phyloP scores from a whole-genome alignment of 2,888 invertebrate species.

The Taphrorychus bicolor region DNA sequence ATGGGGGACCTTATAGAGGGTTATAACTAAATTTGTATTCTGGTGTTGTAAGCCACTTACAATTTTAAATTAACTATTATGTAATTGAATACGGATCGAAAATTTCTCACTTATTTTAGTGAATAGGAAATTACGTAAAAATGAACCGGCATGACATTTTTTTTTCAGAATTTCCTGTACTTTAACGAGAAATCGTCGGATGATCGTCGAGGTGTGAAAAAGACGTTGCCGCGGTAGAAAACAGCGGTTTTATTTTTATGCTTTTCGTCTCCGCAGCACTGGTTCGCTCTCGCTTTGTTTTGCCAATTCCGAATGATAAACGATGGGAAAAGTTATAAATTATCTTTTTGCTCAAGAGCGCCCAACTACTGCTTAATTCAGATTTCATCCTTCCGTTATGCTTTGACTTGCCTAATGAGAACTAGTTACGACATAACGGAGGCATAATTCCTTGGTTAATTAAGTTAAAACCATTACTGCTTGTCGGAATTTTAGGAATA shows the following conservation, averaged over 20 bases:
- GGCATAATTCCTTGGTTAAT: slow-evolving; percentile 1
- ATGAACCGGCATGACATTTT: slow-evolving; percentile 6
- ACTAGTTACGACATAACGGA: neutral
- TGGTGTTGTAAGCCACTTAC: too few relatives aligned
- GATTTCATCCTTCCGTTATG: slow-evolving; percentile 12
- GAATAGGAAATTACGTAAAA: neutral
- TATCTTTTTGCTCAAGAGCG: slow-evolving; percentile 5
- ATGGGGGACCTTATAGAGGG: too few relatives aligned
- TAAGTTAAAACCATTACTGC: neutral
- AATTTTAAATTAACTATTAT: too few relatives aligned
- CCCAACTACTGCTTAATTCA: neutral
- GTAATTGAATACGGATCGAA: too few relatives aligned
- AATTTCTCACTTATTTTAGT: neutral
- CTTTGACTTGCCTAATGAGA: neutral
- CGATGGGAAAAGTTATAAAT: slow-evolving; percentile 23
- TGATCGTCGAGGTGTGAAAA: slow-evolving; percentile 31
- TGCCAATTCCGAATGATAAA: slow-evolving; percentile 16
- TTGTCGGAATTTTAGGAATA: neutral
- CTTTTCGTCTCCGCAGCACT: slow-evolving; percentile 31
- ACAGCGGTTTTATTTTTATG: slow-evolving; percentile 29
- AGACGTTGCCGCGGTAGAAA: slow-evolving; percentile 10
- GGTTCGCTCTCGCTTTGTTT: slow-evolving; percentile 21
- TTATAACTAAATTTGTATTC: too few relatives aligned
- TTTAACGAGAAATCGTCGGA: slow-evolving; percentile 27
- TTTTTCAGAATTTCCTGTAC: slow-evolving; percentile 27